Evolutionary conservation across 1,140 invertebrate species (phyloP), one percentile per base, ranked within the genome.

Genomic region (Hetaerina americana): DNA sequence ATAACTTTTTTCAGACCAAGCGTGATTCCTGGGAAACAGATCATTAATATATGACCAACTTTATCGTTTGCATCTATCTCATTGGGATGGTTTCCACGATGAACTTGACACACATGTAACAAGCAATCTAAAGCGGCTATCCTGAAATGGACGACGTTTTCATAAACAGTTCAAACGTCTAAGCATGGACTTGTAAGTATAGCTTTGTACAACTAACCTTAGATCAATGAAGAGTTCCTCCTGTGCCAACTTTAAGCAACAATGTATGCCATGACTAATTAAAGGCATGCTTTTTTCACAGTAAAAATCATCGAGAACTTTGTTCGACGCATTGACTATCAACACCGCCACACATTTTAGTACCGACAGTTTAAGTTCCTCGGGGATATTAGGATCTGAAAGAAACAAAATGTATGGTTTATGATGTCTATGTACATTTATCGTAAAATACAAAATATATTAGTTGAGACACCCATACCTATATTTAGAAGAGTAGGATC

Each of bases 21-120:
- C 27, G 85, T 77, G 70, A 90, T 82, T 0, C 88, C 88, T 5
- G 88, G 89, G 27, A 90, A 75, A 74, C 88, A 87, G 75, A 85
- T 80, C 77, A 86, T 85, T 8, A 87, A 79, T 70, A 86, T 80
- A 75, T 87, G 81, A 15, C 85, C 84, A 31, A 86, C 80, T 80
- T 83, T 79, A 78, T 85, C 78, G 76, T 76, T 75, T 57, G 74
- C 72, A 75, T 83, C 79, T 66, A 76, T 73, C 73, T 80, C 73
- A n/a, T n/a, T n/a, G n/a, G n/a, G n/a, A n/a, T n/a, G n/a, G n/a
- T n/a, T n/a, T n/a, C n/a, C n/a, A 73, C 84, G 78, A 70, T 86
- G 82, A 6, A 85, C 81, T 73, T 83, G 81, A n/a, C 84, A 83
- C 57, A 88, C 79, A 27, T 82, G 77, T 78, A 85, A 85, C 26